Conservation (phyloP, 2,888 invertebrate genomes). For the Pammene fasciana region DNA sequence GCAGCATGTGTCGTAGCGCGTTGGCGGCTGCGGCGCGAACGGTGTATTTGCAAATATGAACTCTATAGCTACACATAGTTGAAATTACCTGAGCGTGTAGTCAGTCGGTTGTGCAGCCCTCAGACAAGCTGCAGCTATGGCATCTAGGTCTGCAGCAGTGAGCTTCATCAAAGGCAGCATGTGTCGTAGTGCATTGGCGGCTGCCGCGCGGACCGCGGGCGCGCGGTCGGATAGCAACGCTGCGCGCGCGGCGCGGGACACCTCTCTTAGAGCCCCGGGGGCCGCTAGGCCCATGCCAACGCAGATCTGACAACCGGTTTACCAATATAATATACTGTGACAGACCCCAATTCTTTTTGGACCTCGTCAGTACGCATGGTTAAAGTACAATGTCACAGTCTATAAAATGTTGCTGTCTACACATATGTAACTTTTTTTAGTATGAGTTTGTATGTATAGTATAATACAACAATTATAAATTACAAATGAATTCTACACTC, state of each 20-base stretch:
- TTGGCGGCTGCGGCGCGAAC: slow-evolving; percentile 94
- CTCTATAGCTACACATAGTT: not conserved
- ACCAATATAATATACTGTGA: not conserved
- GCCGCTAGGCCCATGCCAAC: slow-evolving; percentile 98
- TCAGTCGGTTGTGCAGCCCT: slow-evolving; percentile 85
- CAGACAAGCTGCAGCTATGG: slow-evolving; percentile 94
- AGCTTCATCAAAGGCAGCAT: slow-evolving; percentile 94
- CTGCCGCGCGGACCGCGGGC: slow-evolving; percentile 95
- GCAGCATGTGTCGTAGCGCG: too few relatives aligned
- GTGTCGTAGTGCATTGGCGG: slow-evolving; percentile 94
- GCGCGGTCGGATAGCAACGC: slow-evolving; percentile 95
- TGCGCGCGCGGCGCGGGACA: slow-evolving; percentile 92
- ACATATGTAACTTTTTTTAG: too few relatives aligned
- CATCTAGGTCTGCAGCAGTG: slow-evolving; percentile 95
- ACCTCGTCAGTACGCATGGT: too few relatives aligned
- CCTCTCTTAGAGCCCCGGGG: slow-evolving; percentile 88
- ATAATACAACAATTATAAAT: not conserved
- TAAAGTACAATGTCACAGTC: too few relatives aligned
- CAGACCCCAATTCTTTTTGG: too few relatives aligned
- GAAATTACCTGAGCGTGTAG: slow-evolving; percentile 55
- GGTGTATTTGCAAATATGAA: slow-evolving; percentile 66
- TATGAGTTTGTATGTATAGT: not conserved
- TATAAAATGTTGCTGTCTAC: too few relatives aligned
- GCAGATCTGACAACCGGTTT: slow-evolving; percentile 84
- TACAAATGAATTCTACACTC: not conserved